Evolutionary conservation across 2,888 invertebrate genomes (phyloP).

Genomic region (Agapetus fuscipes): DNA sequence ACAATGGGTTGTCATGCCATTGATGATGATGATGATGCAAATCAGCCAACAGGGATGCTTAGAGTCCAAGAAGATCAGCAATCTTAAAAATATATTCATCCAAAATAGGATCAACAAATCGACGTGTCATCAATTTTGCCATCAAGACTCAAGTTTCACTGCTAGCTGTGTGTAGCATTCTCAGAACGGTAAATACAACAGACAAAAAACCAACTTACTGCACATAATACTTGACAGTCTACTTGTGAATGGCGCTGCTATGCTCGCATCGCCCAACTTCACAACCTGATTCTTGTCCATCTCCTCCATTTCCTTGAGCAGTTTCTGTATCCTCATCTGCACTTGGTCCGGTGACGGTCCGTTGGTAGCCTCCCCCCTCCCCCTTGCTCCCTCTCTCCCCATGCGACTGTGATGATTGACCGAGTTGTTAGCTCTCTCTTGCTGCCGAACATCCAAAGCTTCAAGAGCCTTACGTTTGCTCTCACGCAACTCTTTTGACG

Average conservation of each 20-base stretch:
- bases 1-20: no score
- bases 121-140: no score
- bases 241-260: constrained; percentile 98
- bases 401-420: constrained; percentile 20
- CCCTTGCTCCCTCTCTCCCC: constrained; percentile 5
- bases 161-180: no score
- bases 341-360: constrained; percentile 25
- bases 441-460: constrained; percentile 17
- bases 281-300: constrained; percentile 82
- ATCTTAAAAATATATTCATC: no score
- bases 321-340: constrained; percentile 49
- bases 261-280: constrained; percentile 95
- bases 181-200: not conserved
- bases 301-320: constrained; percentile 80
- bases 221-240: constrained; percentile 92
- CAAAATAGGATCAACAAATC: no score
- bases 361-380: constrained; percentile 9
- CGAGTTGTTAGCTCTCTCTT: constrained; percentile 21
- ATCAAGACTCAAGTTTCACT: no score
- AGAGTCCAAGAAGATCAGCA: no score
- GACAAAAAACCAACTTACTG: constrained; percentile 51
- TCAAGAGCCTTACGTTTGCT: constrained; percentile 19
- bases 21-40: no score
- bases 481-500: constrained; percentile 21
- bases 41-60: no score